Percentiles rank a stretch among this genome's conserved stretches.
phyloP scores from a whole-genome alignment of 2,113 vertebrate genomes.

The Charina bottae region DNA sequence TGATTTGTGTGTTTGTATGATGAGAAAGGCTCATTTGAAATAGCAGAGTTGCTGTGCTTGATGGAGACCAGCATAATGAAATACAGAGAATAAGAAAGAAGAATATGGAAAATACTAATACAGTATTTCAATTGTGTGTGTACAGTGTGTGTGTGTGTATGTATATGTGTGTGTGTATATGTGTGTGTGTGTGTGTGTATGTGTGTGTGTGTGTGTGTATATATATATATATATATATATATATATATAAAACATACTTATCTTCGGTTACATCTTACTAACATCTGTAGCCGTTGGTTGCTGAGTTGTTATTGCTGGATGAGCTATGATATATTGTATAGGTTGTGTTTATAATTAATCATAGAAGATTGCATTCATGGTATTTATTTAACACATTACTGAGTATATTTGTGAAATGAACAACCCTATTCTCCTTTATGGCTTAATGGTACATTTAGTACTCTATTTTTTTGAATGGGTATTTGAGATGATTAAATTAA shows the following conservation, averaged over 20 bases:
- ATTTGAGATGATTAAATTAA: slow-evolving; percentile 15
- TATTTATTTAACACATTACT: slow-evolving; percentile 46
- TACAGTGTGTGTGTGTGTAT: too few species aligned
- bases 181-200: background rate
- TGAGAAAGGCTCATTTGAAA: background rate
- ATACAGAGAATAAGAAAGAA: background rate
- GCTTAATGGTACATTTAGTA: slow-evolving; percentile 39
- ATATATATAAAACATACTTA: background rate
- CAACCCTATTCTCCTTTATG: slow-evolving; percentile 8
- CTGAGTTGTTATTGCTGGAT: background rate
- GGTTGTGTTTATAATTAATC: slow-evolving; percentile 17
- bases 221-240: background rate
- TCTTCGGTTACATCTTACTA: background rate
- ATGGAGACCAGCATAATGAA: background rate
- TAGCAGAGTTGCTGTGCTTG: background rate
- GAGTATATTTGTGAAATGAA: slow-evolving; percentile 15
- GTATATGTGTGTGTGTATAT: too few species aligned
- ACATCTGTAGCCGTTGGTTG: background rate
- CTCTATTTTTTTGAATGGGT: slow-evolving; percentile 35
- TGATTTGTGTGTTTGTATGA: too few species aligned
- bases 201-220: background rate
- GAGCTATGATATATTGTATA: background rate
- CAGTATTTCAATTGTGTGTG: background rate
- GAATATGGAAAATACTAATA: background rate
- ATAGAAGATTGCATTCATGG: background rate